Base-by-base conservation (phyloP, 2,113 vertebrate genomes). In the Sorex fumeus region DNA sequence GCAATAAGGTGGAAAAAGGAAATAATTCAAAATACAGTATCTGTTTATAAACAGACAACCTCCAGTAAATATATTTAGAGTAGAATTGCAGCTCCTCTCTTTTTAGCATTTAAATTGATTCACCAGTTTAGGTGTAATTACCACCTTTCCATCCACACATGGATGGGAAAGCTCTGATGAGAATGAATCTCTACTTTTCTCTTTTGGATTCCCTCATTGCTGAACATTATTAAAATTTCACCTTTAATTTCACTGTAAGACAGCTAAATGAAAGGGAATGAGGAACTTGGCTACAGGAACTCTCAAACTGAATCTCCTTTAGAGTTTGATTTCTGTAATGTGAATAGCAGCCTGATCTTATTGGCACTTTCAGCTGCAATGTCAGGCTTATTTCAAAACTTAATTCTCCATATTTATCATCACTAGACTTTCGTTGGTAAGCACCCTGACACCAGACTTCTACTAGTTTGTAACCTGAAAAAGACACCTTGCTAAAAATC, bases 231-330 rank as follows among this genome's bases (percentile, higher is more conserved):
- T 88, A 45, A 11, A 64, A 47, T 23, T 67, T 87, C 79, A 93
- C 95, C 62, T 94, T 88, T 94, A 96, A 91, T 96, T 94, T 62
- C 19, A 91, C 89, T 87, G 74, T 27, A 87, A 62, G 71, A 50
- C 27, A 87, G 34, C 53, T 90, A 90, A 95, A 96, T 74, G 47
- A 95, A 93, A 95, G 66, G 78, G 83, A 87, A 60, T 76, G 70
- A 71, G 45, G 88, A 95, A 88, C 10, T n/a, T 82, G 53, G 77
- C 67, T 94, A 50, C 0, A 84, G 91, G 91, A 86, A 75, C 64
- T 88, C 32, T 93, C 34, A 82, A 71, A 27, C 93, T 89, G 91
- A 87, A 91, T 87, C 84, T 96, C 74, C 70, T 79, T 21, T 45
- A 57, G 53, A 76, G 23, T 79, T 70, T 75, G 43, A 96, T 71